phyloP scores from a whole-genome alignment of 2,888 invertebrate genomes.

The Entomobrya multifasciata region DNA sequence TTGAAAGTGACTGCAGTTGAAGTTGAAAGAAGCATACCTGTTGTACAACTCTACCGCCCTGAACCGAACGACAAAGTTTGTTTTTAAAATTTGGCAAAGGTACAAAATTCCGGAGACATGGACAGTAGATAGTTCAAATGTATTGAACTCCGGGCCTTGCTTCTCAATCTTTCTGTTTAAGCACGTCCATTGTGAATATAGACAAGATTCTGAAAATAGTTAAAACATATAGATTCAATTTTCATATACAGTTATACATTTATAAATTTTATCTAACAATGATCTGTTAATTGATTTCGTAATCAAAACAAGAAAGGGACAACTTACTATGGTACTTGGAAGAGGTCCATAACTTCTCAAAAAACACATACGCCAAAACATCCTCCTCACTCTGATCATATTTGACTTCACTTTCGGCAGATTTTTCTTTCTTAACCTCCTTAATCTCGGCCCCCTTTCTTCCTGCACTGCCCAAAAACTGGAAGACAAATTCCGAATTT shows the following conservation, averaged over 20 bases:
- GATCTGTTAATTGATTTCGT: neutral
- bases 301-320: neutral
- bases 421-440: neutral
- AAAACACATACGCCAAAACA: neutral
- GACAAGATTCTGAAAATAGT: neutral
- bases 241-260: too few relatives aligned
- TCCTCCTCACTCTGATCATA: too few relatives aligned
- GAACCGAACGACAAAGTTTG: slow-evolving; percentile 36
- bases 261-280: too few relatives aligned
- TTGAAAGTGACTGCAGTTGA: neutral
- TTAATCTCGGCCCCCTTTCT: too few relatives aligned
- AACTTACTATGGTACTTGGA: slow-evolving; percentile 34
- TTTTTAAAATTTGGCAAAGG: slow-evolving; percentile 16
- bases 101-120: slow-evolving; percentile 36
- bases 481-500: neutral
- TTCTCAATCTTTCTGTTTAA: slow-evolving; percentile 24
- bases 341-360: slow-evolving; percentile 5
- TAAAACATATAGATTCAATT: too few relatives aligned
- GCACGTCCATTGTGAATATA: slow-evolving; percentile 30
- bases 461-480: too few relatives aligned
- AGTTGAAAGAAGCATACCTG: slow-evolving; percentile 12
- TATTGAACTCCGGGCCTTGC: neutral
- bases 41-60: slow-evolving; percentile 54
- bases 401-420: neutral
- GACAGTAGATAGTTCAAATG: neutral